Conservation (phyloP, 2,888 invertebrate genomes). For the Noctua janthe region DNA sequence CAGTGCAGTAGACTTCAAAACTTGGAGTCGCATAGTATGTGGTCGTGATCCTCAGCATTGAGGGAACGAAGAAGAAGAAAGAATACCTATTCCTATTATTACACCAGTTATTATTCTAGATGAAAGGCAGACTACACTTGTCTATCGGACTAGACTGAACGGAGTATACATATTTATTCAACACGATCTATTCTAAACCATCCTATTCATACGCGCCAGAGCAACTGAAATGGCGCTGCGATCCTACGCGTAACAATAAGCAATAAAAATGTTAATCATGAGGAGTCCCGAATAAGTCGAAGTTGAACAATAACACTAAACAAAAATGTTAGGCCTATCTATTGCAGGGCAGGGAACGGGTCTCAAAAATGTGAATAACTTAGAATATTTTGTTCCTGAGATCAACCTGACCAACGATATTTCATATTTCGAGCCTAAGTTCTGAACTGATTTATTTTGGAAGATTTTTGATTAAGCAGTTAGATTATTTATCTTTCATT, state of each 20-base stretch:
- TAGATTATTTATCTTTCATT: too few relatives aligned
- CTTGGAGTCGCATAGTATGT: neutral
- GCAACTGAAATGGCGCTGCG: neutral
- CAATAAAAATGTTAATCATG: constrained; percentile 24
- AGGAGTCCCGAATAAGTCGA: neutral
- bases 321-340: neutral
- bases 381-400: neutral
- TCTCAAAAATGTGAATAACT: neutral
- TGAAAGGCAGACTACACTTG: constrained; percentile 12
- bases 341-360: neutral
- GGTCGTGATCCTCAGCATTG: neutral
- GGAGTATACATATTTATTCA: neutral
- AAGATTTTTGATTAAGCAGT: too few relatives aligned
- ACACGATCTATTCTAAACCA: neutral
- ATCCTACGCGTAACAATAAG: constrained; percentile 9
- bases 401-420: neutral
- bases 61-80: neutral
- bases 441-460: too few relatives aligned
- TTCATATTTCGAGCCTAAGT: too few relatives aligned
- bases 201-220: neutral
- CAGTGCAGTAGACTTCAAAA: neutral
- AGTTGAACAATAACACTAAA: neutral
- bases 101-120: neutral
- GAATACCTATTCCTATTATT: neutral
- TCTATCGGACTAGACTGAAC: neutral